phyloP scores from a whole-genome alignment of 2,113 vertebrate species.

The Pterocles burchelli region DNA sequence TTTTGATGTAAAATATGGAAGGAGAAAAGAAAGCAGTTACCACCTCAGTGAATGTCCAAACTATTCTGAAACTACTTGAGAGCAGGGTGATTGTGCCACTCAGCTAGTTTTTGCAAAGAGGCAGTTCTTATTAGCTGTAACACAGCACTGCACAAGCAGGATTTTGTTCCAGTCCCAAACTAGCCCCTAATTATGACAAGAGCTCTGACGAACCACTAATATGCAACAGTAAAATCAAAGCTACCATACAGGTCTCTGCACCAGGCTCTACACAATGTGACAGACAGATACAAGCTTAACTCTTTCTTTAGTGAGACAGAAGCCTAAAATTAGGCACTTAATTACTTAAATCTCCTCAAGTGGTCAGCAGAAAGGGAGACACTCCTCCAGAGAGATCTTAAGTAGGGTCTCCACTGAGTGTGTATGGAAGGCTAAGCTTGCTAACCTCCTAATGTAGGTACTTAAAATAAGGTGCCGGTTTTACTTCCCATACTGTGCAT shows the following conservation, averaged over 20 bases:
- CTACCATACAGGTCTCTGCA: not conserved
- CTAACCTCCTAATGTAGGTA: not conserved
- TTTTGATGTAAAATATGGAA: not conserved
- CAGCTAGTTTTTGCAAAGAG: not conserved
- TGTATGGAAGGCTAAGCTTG: not conserved
- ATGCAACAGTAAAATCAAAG: not conserved
- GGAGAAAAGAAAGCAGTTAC: not conserved
- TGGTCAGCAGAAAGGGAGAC: not conserved
- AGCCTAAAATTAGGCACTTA: not conserved
- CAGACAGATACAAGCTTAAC: not conserved
- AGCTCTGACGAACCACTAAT: rapidly evolving
- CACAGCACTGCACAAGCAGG: not conserved
- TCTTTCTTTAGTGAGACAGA: not conserved
- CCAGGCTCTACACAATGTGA: not conserved
- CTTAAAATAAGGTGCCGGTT: not conserved
- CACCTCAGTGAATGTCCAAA: not conserved
- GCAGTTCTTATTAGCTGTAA: not conserved
- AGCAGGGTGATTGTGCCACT: not conserved
- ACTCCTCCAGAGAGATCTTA: not conserved
- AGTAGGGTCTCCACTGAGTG: not conserved
- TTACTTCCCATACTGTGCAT: not conserved
- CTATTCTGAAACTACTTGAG: not conserved
- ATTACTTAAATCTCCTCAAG: not conserved
- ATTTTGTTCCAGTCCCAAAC: not conserved
- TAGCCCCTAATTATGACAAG: not conserved